A percentile compares a stretch with the other conserved stretches of the same genome.
phyloP scores from a whole-genome alignment of 2,113 vertebrate genomes.

The Archocentrus centrarchus region DNA sequence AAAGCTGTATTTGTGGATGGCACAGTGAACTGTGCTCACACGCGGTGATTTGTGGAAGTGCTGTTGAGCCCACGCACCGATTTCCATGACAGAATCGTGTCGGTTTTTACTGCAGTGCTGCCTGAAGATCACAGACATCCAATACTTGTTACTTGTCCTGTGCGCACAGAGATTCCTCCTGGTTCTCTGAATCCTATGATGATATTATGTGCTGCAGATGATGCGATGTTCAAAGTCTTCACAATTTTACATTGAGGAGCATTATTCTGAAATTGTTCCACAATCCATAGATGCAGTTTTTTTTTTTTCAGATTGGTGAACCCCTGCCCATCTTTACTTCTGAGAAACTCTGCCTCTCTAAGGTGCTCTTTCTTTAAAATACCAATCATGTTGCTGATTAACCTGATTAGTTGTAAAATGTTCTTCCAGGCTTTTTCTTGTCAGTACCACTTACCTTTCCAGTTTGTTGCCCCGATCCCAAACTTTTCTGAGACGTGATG shows the following conservation, averaged over 20 bases:
- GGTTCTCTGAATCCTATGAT: not conserved
- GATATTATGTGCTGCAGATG: too few species aligned
- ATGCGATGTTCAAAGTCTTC: too few species aligned
- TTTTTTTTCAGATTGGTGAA: too few species aligned
- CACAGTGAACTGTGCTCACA: not conserved
- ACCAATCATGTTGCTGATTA: not conserved
- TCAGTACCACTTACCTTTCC: too few species aligned
- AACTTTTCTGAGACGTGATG: too few species aligned
- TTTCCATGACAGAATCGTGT: not conserved
- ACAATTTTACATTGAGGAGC: too few species aligned
- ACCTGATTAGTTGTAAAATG: too few species aligned
- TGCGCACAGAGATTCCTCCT: not conserved
- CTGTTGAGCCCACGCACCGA: not conserved
- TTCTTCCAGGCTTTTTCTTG: too few species aligned
- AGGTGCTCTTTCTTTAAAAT: not conserved
- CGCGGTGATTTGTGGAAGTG: accelerated
- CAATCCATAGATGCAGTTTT: too few species aligned
- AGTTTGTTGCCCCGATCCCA: too few species aligned
- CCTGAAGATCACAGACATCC: not conserved
- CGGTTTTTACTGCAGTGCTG: not conserved
- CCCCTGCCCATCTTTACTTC: too few species aligned
- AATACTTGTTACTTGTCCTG: not conserved
- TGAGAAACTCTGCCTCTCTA: not conserved
- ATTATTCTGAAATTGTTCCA: too few species aligned
- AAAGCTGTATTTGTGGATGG: not conserved